A percentile compares a stretch with the other conserved stretches of the same genome.
These are phyloP conservation scores for Rugalucina vietnamica DNA, from an alignment of 2,888 invertebrate species.

Conservation along the genomic window DNA sequence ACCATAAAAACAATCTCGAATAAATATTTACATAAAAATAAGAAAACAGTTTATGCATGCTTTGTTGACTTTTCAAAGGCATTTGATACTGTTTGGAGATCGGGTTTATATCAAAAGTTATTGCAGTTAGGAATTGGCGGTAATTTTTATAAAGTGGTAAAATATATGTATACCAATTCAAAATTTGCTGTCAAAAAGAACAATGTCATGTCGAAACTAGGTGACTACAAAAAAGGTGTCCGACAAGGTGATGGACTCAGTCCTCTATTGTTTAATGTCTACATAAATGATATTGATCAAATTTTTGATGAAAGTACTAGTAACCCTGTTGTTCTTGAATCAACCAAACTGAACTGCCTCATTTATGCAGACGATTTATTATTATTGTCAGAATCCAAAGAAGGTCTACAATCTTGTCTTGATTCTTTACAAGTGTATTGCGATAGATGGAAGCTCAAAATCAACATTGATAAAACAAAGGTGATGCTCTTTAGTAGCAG, in stretches of 20 bases:
- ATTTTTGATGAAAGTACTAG: neutral
- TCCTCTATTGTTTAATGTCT: neutral
- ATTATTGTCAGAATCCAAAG: conserved; percentile 11
- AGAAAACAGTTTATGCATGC: neutral
- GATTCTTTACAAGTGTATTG: conserved; percentile 2
- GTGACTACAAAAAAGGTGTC: neutral
- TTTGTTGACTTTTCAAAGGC: conserved; percentile 16
- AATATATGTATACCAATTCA: conserved; percentile 13
- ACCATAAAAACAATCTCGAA: conserved; percentile 16
- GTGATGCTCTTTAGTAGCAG: neutral
- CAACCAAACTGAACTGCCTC: conserved; percentile 22
- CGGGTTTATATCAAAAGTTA: neutral
- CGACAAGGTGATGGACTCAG: conserved; percentile 10
- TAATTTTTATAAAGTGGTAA: neutral
- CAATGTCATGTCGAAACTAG: neutral
- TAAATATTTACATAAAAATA: conserved; percentile 10
- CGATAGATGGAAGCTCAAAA: conserved; percentile 15
- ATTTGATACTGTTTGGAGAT: conserved; percentile 17
- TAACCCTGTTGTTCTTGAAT: neutral
- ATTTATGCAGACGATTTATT: neutral
- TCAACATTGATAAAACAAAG: neutral
- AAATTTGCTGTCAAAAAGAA: conserved; percentile 21
- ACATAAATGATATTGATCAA: neutral
- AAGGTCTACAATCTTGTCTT: conserved; percentile 13
- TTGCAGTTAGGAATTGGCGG: neutral